Percentiles rank a stretch among this genome's conserved stretches.
phyloP scores from a whole-genome alignment of 2,797 vertebrate species.

The Gallinago nigripennis region DNA sequence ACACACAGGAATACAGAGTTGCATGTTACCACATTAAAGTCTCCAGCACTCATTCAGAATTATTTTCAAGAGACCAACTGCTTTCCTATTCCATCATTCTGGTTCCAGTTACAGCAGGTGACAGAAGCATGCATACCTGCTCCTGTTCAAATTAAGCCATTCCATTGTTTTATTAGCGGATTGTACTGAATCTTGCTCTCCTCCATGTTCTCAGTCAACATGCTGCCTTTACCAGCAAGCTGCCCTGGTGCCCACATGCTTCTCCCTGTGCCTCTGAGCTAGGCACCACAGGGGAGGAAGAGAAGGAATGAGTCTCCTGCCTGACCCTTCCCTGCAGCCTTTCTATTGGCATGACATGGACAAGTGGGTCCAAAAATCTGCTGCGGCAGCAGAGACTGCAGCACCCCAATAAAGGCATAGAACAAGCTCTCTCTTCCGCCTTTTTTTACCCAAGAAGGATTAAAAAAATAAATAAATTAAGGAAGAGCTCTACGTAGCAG shows the following conservation, averaged over 20 bases:
- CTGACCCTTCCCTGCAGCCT: neutral
- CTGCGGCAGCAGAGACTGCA: neutral
- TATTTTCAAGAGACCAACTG: neutral
- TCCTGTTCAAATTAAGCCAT: neutral
- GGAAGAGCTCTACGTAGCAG: accelerated
- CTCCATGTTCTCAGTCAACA: neutral
- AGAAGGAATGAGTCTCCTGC: neutral
- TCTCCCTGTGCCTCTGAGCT: neutral
- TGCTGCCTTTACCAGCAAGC: neutral
- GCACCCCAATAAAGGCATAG: neutral
- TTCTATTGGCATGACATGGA: neutral
- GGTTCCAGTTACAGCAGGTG: neutral
- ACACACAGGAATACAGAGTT: neutral
- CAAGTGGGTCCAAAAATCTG: neutral
- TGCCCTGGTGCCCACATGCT: neutral
- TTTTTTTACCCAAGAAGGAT: neutral
- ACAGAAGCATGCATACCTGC: neutral
- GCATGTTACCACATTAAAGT: neutral
- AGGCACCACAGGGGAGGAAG: neutral
- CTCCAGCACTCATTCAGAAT: neutral
- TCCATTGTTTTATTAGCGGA: neutral
- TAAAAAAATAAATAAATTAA: neutral
- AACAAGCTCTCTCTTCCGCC: neutral
- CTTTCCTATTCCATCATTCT: neutral
- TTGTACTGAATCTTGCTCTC: neutral